Evolutionary conservation across 92 coral and sea anemone species (phyloP), one percentile per base, ranked within the genome.

Genomic region (Scolanthus callimorphus): DNA sequence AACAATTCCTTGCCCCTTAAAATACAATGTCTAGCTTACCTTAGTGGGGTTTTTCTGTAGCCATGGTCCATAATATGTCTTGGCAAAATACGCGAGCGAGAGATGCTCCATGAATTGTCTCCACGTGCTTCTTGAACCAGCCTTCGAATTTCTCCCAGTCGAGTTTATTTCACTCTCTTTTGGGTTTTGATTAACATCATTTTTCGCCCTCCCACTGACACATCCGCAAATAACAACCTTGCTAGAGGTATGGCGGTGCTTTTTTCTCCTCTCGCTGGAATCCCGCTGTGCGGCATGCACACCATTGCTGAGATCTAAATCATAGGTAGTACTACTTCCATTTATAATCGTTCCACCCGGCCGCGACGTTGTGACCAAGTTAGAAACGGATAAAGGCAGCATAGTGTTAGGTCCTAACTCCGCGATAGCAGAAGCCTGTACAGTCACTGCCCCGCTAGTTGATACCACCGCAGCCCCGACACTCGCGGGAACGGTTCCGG

Each of bases 391-490:
- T 20, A 68, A 37, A 17, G 75, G 75, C 17, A 68, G 11, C 48
- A 68, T 55, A 9, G 65, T 59, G 24, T 59, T 46, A 2, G 61
- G 61, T 27, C 73, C 75, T 15, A 88, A 62, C 31, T 70, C 96
- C 25, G 96, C 96, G 2, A 74, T 69, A 0, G 96, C 90, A n/a
- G 96, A 82, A 9, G 96, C 96, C 22, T 60, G 79, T 4, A 88
- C 77, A 2, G 86, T 88, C 49, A 83, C 84, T 25, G 84, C 65
- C 4, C 77, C 88, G 10, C 88, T 86, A 44, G 57, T 49, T 1
- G 96, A 90, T 1, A 83, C 75, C 15, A 78, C 70, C n/a, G 82
- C 90, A 9, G 95, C 79, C 4, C 91, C 77, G 8, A 46, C 4
- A 11, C 52, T 20, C 8, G 52, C 11, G 17, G 22, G 4, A 53